These are phyloP conservation scores for Benitochromis conjunctus DNA, from an alignment of 2,113 vertebrate genomes.

Conservation along the genomic window DNA sequence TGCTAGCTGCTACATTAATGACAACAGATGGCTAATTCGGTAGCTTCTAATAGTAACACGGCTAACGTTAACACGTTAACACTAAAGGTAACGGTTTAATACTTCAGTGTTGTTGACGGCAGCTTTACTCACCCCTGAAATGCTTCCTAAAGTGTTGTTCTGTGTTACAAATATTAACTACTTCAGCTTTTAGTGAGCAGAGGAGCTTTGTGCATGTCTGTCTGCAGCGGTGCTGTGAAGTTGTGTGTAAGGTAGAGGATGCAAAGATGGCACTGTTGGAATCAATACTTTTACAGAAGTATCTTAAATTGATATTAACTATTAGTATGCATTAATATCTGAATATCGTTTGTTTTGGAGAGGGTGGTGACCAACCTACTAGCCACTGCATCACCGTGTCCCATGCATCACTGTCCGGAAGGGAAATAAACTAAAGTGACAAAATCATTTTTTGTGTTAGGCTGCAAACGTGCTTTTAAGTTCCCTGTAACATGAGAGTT, in stretches of 20 bases:
- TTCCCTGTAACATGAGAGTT: background rate
- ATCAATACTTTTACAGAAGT: background rate
- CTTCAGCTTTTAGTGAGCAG: background rate
- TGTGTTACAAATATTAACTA: background rate
- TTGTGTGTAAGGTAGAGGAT: background rate
- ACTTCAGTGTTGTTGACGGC: background rate
- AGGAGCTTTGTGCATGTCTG: background rate
- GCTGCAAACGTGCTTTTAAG: background rate
- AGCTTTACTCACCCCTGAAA: background rate
- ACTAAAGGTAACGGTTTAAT: background rate
- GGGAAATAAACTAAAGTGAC: background rate
- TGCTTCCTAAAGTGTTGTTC: background rate
- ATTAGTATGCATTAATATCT: background rate
- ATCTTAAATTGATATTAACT: background rate
- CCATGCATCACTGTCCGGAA: background rate
- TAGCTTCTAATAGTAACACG: background rate
- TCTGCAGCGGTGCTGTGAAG: background rate
- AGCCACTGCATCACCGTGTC: background rate
- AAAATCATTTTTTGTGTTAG: background rate
- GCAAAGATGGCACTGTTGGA: background rate
- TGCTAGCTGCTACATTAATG: background rate
- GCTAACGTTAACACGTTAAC: background rate
- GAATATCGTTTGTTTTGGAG: accelerated
- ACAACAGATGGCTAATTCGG: background rate
- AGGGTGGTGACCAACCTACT: background rate